Percentiles rank a stretch among this genome's conserved stretches.
These are phyloP conservation scores for Synanthedon formicaeformis DNA, from an alignment of 2,888 invertebrate species.

Conservation along the genomic window DNA sequence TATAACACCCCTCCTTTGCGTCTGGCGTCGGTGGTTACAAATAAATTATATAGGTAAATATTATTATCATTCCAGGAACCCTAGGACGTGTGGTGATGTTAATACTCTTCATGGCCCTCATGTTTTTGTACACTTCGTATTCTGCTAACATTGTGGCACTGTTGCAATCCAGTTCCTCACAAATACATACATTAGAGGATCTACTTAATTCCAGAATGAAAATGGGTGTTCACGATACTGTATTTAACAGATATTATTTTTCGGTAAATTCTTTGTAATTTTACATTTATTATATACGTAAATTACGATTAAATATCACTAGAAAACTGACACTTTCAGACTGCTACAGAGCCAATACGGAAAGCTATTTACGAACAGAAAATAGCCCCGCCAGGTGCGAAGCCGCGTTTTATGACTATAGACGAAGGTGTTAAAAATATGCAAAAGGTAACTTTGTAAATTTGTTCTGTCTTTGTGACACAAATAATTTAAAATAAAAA, in stretches of 20 bases:
- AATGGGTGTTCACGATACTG: slow-evolving; percentile 76
- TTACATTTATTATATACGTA: not conserved
- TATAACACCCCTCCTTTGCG: no score
- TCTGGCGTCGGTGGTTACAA: no score
- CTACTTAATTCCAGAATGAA: slow-evolving; percentile 74
- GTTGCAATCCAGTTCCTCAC: slow-evolving; percentile 78
- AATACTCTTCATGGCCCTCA: slow-evolving; percentile 71
- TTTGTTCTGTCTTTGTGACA: no score
- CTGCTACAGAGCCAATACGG: slow-evolving; percentile 73
- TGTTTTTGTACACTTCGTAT: slow-evolving; percentile 81
- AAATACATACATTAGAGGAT: slow-evolving; percentile 74
- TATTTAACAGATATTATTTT: slow-evolving; percentile 77
- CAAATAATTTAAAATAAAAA: no score
- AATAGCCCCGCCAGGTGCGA: slow-evolving; percentile 71
- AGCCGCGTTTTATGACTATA: slow-evolving; percentile 69
- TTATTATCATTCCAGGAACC: slow-evolving; percentile 34
- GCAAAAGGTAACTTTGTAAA: slow-evolving; percentile 38
- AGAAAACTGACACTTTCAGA: slow-evolving; percentile 42
- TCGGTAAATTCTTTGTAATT: slow-evolving; percentile 47
- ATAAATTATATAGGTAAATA: no score
- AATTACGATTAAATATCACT: not conserved
- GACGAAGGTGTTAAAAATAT: slow-evolving; percentile 73
- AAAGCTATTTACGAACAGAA: slow-evolving; percentile 74
- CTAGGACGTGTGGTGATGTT: slow-evolving; percentile 73
- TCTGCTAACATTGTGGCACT: slow-evolving; percentile 82